A percentile compares a stretch with the other conserved stretches of the same genome.
These are phyloP conservation scores for Disparrhopalites patrizii DNA, from an alignment of 2,888 invertebrate genomes.

Conservation along the genomic window DNA sequence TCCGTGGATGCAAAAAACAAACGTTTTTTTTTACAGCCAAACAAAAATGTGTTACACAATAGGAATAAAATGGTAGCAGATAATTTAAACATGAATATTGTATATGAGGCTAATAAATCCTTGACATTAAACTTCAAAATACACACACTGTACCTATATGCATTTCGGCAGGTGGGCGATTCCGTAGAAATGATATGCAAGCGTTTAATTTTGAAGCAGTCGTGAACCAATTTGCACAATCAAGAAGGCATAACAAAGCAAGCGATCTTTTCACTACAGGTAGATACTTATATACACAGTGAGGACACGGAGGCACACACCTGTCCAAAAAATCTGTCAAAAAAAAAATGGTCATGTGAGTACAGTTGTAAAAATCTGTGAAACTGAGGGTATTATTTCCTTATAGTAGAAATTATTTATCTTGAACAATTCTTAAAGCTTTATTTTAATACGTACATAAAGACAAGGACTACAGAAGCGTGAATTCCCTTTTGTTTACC, in stretches of 20 bases:
- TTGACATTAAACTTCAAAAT: no score
- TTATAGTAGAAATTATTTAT: no score
- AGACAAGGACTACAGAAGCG: constrained; percentile 9
- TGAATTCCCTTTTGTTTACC: constrained; percentile 18
- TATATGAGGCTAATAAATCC: no score
- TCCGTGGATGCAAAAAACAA: no score
- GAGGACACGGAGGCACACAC: not conserved
- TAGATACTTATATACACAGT: not conserved
- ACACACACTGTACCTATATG: no score
- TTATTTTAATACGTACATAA: not conserved
- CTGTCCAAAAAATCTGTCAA: constrained; percentile 10
- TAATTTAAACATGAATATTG: no score
- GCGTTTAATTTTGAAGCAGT: not conserved
- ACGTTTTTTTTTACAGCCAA: no score
- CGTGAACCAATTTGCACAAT: constrained; percentile 8
- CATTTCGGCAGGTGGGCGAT: not conserved
- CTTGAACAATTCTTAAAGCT: no score
- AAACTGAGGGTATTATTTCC: no score
- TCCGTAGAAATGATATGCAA: not conserved
- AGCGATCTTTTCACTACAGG: no score
- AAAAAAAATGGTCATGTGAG: constrained; percentile 7
- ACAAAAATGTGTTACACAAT: no score
- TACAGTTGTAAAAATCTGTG: constrained; percentile 7
- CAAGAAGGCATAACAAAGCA: constrained; percentile 5
- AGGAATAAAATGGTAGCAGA: no score